Conservation (phyloP, 2,888 invertebrate species). For the Yponomeuta malinellus region DNA sequence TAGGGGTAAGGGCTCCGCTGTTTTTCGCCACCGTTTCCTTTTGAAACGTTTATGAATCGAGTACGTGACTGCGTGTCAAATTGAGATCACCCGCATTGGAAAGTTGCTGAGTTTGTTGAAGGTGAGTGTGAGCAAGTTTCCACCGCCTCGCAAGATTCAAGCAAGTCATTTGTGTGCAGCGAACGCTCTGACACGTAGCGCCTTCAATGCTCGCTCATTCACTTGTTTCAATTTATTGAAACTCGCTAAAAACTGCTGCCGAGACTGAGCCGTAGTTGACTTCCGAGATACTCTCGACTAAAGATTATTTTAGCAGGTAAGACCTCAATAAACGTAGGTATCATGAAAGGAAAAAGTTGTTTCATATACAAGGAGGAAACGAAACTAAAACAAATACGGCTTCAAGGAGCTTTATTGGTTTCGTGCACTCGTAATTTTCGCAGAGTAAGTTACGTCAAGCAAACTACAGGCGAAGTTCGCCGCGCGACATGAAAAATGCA, state of each 20-base stretch:
- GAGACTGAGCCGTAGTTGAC: not conserved
- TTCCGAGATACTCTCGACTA: not conserved
- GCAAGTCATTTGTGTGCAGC: not conserved
- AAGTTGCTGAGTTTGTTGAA: not conserved
- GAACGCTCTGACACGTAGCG: not conserved
- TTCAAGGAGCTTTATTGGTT: not conserved
- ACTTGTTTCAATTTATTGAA: not conserved
- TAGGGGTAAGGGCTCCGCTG: constrained; percentile 43
- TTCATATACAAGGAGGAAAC: not conserved
- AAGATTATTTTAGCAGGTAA: no score
- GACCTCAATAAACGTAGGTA: not conserved
- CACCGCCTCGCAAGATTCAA: not conserved
- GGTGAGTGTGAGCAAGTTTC: not conserved
- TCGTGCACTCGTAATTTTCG: constrained; percentile 3
- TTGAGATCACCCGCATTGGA: constrained; percentile 34
- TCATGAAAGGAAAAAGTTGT: not conserved
- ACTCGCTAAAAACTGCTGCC: not conserved
- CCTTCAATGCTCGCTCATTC: not conserved
- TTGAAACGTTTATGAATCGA: constrained; percentile 47
- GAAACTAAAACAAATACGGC: constrained; percentile 1
- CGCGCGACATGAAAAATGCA: constrained; percentile 70
- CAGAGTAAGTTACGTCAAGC: constrained; percentile 11
- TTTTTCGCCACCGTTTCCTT: constrained; percentile 55
- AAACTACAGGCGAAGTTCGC: constrained; percentile 50
- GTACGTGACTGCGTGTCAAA: constrained; percentile 54